Percentiles rank a stretch among this genome's conserved stretches.
phyloP scores from a whole-genome alignment of 2,113 vertebrate species.

The Scomber japonicus region DNA sequence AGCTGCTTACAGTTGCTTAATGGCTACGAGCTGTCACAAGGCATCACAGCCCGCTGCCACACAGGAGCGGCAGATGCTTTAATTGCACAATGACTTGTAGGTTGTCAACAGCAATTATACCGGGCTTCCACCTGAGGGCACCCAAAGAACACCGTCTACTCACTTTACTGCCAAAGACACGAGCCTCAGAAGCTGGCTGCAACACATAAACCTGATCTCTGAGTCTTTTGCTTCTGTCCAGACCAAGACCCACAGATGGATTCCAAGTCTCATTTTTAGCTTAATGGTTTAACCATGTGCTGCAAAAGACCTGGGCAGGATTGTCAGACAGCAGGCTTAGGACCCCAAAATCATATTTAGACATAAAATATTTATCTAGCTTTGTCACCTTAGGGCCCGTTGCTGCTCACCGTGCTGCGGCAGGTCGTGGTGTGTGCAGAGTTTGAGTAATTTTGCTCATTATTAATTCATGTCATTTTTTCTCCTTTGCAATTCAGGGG shows the following conservation, averaged over 20 bases:
- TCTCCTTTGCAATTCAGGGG: constrained; percentile 65
- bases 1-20: constrained; percentile 88
- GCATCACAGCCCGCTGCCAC: constrained; percentile 80
- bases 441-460: constrained; percentile 84
- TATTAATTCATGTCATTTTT: constrained; percentile 81
- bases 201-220: constrained; percentile 36
- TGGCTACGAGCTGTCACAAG: constrained; percentile 86
- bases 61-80: constrained; percentile 83
- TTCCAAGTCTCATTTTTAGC: constrained; percentile 38
- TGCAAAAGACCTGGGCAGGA: constrained; percentile 26
- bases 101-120: constrained; percentile 81
- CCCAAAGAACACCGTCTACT: constrained; percentile 68
- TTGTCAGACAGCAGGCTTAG: constrained; percentile 42
- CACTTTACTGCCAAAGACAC: constrained; percentile 12
- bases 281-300: constrained; percentile 52
- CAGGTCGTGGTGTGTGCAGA: constrained; percentile 74
- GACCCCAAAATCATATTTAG: constrained; percentile 79
- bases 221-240: constrained; percentile 36
- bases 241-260: constrained; percentile 25
- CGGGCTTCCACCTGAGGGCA: constrained; percentile 82
- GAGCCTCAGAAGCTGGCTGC: constrained; percentile 36
- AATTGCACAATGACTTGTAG: constrained; percentile 83
- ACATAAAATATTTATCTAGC: constrained; percentile 83
- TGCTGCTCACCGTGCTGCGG: constrained; percentile 71
- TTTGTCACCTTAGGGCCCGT: constrained; percentile 79